Evolutionary conservation across 1,140 invertebrate genomes (phyloP), one percentile per base, ranked within the genome.

Genomic region (Penaeus indicus): DNA sequence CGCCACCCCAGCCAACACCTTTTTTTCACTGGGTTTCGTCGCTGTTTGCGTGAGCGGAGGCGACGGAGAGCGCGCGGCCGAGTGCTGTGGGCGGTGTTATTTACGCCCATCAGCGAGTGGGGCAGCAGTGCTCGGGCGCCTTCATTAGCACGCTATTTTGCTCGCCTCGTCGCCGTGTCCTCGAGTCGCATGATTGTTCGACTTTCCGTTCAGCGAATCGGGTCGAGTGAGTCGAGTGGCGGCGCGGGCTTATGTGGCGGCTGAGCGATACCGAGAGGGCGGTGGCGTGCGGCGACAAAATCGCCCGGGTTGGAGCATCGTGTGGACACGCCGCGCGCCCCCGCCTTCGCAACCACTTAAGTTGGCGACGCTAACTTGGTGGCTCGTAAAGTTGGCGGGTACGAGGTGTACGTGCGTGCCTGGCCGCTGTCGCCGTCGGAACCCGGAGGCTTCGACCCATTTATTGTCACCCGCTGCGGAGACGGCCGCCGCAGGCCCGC

Each of bases 291-390:
- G 82, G 62, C 62, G 62, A 38, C 25, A 64, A 67, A 67, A 42
- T 67, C 62, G 62, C 27, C 63, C 62, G 64, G 54, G 62, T 38
- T 27, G 84, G 47, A 54, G 80, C 54, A 25, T 62, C 80, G 80
- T 85, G 84, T 85, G 84, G 84, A 85, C 84, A 77, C 38, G 22
- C 84, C 84, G 69, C 42, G 25, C 21, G 62, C 69, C 32, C 67
- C 42, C 64, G 25, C 67, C 84, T 85, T 85, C 47, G 84, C 84
- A 25, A 8, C 38, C 69, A 60, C 84, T 85, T 85, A 77, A 69
- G 42, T 85, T 85, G 69, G 84, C 84, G 84, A 85, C 84, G 84
- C 84, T 38, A 75, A 67, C 84, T 85, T 85, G 84, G 84, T 72
- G 84, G 84, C 32, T 21, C 69, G 84, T 54, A 85, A 85, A 72